Evolutionary conservation across 2,888 invertebrate species (phyloP), one percentile per base, ranked within the genome.

Genomic region (Clanis bilineata): DNA sequence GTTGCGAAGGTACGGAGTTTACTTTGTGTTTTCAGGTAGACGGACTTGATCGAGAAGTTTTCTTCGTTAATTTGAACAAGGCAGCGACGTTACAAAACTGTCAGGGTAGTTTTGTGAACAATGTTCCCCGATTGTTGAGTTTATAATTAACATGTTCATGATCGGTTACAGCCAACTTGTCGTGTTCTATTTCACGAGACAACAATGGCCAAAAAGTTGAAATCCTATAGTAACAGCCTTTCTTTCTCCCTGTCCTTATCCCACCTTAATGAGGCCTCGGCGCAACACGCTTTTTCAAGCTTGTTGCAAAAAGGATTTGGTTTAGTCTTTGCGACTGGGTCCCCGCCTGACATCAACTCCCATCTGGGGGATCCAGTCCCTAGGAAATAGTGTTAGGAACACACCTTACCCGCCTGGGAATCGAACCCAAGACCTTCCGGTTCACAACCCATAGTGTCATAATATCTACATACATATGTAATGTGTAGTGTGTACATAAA

Each of bases 11-110:
- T 86, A 84, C 82, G 77, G 81, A 90, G 90, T 91, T 92, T 90
- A 90, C 90, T 91, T 91, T 90, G 89, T 91, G 88, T 90, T 88
- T 86, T 85, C 90, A 91, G 91, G 91, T 92, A 91, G 87, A 90
- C 85, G 82, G 86, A 88, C 89, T 90, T 87, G 88, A 90, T 90
- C 88, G 86, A 77, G 82, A 92, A 92, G 89, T 91, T 92, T 91
- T 86, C 89, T 89, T 79, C 83, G 86, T 86, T 91, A 91, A 92
- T 91, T 91, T 91, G 86, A 87, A 90, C 90, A 88, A 90, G 85
- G 82, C 82, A 83, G 76, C 70, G 83, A 83, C 84, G 86, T 85
- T 85, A 83, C 85, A 85, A 86, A 83, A 82, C 85, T 85, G 85
- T 80, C 85, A 83, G 79, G 78, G 73, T 80, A 82, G 83, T 84